Conservation (phyloP, 2,888 invertebrate genomes). For the Drosophila phalerata region DNA sequence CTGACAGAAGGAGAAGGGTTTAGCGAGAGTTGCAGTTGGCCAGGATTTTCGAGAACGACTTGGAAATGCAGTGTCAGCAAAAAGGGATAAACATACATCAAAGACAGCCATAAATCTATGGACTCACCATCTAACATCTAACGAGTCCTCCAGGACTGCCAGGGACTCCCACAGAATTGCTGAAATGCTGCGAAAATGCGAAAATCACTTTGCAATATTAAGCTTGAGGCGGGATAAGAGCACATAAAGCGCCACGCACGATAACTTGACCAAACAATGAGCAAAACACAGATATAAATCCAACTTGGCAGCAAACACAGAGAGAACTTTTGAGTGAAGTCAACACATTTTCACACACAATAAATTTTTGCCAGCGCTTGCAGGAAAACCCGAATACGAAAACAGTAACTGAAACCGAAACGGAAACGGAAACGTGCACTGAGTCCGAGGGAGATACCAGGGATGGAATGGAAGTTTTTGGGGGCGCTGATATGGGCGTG, state of each 20-base stretch:
- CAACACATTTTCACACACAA: slow-evolving; percentile 81
- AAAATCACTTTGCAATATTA: slow-evolving; percentile 66
- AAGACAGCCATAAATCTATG: slow-evolving; percentile 71
- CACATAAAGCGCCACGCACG: slow-evolving; percentile 69
- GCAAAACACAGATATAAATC: slow-evolving; percentile 66
- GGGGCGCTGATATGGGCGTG: slow-evolving; percentile 45
- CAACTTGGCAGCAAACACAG: slow-evolving; percentile 62
- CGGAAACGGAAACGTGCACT: slow-evolving; percentile 45
- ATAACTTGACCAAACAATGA: slow-evolving; percentile 76
- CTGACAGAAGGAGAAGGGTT: slow-evolving; percentile 19
- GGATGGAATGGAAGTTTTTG: slow-evolving; percentile 1
- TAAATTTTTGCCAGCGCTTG: slow-evolving; percentile 77
- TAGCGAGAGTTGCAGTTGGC: slow-evolving; percentile 25
- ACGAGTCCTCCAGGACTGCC: slow-evolving; percentile 22
- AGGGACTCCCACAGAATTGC: background rate
- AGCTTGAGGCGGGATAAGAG: slow-evolving; percentile 40
- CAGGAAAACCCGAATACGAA: slow-evolving; percentile 54
- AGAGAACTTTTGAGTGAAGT: slow-evolving; percentile 76
- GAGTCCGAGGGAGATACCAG: slow-evolving; percentile 6
- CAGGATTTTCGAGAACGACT: slow-evolving; percentile 12
- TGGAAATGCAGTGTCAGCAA: slow-evolving; percentile 63
- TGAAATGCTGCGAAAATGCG: slow-evolving; percentile 50
- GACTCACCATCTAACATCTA: slow-evolving; percentile 23
- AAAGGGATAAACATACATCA: slow-evolving; percentile 65
- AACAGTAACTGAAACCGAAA: slow-evolving; percentile 43